Conservation (phyloP, 2,113 vertebrate genomes). For the Corythaixoides concolor region DNA sequence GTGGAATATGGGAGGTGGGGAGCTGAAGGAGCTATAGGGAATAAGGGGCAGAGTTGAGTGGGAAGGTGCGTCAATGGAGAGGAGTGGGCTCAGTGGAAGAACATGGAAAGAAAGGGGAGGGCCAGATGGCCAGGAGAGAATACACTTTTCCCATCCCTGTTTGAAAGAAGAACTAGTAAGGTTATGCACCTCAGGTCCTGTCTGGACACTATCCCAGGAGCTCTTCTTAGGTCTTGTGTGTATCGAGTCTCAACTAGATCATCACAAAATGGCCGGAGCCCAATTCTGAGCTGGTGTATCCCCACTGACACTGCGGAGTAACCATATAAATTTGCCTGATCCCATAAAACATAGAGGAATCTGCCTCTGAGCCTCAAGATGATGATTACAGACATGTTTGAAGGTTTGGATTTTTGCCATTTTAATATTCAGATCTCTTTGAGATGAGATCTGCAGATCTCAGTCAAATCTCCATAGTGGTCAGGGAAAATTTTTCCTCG, state of each 20-base stretch:
- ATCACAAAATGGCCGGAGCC: neutral
- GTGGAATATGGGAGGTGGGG: neutral
- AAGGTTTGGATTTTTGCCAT: neutral
- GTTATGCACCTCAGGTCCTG: neutral
- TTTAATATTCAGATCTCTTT: neutral
- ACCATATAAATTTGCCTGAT: neutral
- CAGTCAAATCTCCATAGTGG: neutral
- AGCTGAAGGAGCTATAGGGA: neutral
- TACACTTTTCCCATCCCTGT: neutral
- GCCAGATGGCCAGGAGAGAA: neutral
- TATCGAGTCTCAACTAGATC: neutral
- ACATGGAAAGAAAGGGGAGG: neutral
- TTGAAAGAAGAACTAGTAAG: neutral
- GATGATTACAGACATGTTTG: neutral
- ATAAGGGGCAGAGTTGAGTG: neutral
- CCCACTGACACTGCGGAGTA: neutral
- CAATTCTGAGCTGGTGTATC: neutral
- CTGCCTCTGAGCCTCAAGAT: neutral
- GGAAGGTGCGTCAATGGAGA: neutral
- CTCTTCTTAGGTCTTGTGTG: neutral
- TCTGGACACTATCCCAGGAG: neutral
- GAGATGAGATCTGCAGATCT: neutral
- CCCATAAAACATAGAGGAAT: neutral
- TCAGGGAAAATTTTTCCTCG: neutral
- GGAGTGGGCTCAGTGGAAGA: neutral